Percentiles rank a stretch among this genome's conserved stretches.
These are phyloP conservation scores for Melieria crassipennis DNA, from an alignment of 2,888 invertebrate species.

Conservation along the genomic window DNA sequence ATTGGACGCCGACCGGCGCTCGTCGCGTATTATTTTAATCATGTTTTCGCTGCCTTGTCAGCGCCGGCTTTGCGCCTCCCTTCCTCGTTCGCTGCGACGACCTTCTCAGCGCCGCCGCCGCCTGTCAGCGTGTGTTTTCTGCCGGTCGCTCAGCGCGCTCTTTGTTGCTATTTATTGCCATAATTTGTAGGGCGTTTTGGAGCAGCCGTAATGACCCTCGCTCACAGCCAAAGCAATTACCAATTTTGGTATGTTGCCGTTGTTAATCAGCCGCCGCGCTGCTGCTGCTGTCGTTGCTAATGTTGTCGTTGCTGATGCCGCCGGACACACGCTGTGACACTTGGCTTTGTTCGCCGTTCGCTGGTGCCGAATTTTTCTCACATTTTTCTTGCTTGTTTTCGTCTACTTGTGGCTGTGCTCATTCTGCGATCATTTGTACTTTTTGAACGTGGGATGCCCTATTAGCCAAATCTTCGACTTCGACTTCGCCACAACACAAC, in stretches of 20 bases:
- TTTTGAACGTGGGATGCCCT: slow-evolving; percentile 6
- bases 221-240: background rate
- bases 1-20: background rate
- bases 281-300: too few species aligned
- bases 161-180: too few species aligned
- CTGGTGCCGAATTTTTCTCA: background rate
- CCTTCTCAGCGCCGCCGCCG: background rate
- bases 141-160: background rate
- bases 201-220: background rate
- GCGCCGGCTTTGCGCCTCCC: too few species aligned
- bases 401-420: too few species aligned
- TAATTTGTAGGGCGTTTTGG: too few species aligned
- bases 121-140: background rate
- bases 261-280: background rate
- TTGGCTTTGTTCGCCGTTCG: background rate
- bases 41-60: too few species aligned
- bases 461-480: background rate
- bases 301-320: too few species aligned
- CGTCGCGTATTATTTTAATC: slow-evolving; percentile 4
- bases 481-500: background rate
- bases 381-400: background rate
- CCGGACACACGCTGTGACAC: slow-evolving; percentile 5
- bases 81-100: background rate
- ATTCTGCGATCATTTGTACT: background rate
- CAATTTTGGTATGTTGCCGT: background rate